These are phyloP conservation scores for Notechis scutatus DNA, from an alignment of 2,113 vertebrate species.

Conservation along the genomic window DNA sequence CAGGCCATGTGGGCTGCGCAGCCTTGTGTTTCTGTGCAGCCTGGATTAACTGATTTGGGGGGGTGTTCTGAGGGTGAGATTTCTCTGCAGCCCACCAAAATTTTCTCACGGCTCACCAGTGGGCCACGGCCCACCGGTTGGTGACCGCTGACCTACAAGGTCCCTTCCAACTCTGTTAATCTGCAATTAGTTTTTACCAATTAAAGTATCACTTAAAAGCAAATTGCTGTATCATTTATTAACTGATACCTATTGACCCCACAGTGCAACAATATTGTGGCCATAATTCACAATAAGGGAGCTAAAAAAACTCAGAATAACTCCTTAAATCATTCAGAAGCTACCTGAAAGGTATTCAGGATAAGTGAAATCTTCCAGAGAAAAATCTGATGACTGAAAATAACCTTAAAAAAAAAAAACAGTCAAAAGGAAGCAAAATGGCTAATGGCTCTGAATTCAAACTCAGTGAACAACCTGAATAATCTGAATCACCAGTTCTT, in stretches of 20 bases:
- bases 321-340: neutral
- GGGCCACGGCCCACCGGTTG: too few relatives aligned
- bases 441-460: neutral
- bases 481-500: neutral
- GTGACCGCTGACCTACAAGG: too few relatives aligned
- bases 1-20: too few relatives aligned
- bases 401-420: neutral
- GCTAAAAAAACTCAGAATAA: neutral
- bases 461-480: neutral
- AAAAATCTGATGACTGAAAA: neutral
- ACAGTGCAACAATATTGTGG: neutral
- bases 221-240: neutral
- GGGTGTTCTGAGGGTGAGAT: too few relatives aligned
- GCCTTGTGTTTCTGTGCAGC: too few relatives aligned
- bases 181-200: neutral
- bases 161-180: too few relatives aligned
- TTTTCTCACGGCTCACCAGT: too few relatives aligned
- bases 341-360: neutral
- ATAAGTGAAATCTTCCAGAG: neutral
- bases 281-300: neutral
- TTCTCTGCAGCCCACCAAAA: too few relatives aligned
- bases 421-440: neutral
- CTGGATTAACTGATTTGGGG: too few relatives aligned
- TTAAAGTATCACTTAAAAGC: neutral
- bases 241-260: neutral